A percentile compares a stretch with the other conserved stretches of the same genome.
Evolutionary conservation across 2,888 invertebrate genomes (phyloP).

Genomic region (Tipula helvola): DNA sequence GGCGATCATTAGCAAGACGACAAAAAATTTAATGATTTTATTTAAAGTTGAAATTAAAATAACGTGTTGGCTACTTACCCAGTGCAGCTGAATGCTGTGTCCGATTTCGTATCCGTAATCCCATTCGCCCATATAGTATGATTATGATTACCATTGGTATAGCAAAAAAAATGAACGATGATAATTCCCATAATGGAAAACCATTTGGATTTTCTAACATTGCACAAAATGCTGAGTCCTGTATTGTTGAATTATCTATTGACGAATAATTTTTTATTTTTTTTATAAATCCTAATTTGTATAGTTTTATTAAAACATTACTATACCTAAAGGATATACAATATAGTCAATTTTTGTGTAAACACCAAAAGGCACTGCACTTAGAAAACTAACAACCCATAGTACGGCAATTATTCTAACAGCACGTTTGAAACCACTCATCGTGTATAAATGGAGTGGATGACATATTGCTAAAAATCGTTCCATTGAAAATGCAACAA

Average conservation of each 20-base stretch:
- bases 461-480: slow-evolving; percentile 85
- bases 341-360: slow-evolving; percentile 64
- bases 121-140: slow-evolving; percentile 69
- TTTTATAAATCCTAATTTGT: not conserved
- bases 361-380: slow-evolving; percentile 65
- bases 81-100: slow-evolving; percentile 37
- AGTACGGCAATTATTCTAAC: slow-evolving; percentile 61
- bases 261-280: not conserved
- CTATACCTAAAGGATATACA: slow-evolving; percentile 52
- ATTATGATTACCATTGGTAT: slow-evolving; percentile 59
- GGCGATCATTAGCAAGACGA: not conserved
- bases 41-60: not conserved
- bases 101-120: slow-evolving; percentile 48
- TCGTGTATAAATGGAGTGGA: slow-evolving; percentile 67
- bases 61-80: slow-evolving; percentile 21
- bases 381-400: slow-evolving; percentile 63
- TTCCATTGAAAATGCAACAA: slow-evolving; percentile 84
- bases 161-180: slow-evolving; percentile 72
- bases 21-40: not conserved
- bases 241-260: slow-evolving; percentile 38
- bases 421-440: slow-evolving; percentile 73
- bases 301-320: slow-evolving; percentile 20
- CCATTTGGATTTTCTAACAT: slow-evolving; percentile 48
- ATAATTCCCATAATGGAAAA: slow-evolving; percentile 65
- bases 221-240: slow-evolving; percentile 69